Base-by-base conservation (phyloP, 1,140 invertebrate genomes). In the Drosophila neocordata region DNA sequence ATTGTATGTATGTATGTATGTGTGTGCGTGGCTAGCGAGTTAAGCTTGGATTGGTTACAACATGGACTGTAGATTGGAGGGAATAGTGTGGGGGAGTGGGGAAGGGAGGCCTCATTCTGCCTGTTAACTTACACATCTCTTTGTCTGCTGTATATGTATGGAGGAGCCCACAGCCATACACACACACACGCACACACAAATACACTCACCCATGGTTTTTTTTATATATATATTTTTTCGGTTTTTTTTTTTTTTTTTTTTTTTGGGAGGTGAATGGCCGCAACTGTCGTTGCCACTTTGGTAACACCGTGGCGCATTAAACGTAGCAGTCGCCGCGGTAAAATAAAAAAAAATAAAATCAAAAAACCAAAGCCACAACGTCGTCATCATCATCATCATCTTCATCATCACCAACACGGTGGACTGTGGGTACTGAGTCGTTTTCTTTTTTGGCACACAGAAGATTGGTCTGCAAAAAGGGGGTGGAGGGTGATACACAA, bases 201-300 rank as follows among this genome's bases (percentile, higher is more conserved):
- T 18, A 76, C 72, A 27, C 20, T 51, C 24, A 35, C 67, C 55
- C 18, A 64, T 73, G 81, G 63, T 66, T 78, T 61, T 69, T 44
- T 7, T 15, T 15, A 15, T 44, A 15, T 48, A 9, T 48, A 20
- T 41, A 12, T 35, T 35, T 34, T 34, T 34, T 34, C 9, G 4
- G 31, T 6, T 34, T 60, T 24, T 24, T 31, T 34, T 13, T 35
- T 35, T 41, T 68, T 76, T 69, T 69, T 62, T 58, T 80, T 80
- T 82, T 87, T 87, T 88, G 83, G 83, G 79, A 88, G 83, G 83
- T 88, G 84, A 88, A 88, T 83, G 83, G 79, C 84, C 83, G 83
- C 83, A 88, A 88, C 83, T 88, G 83, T 88, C 84, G 83, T 77
- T 85, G 82, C 82, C 82, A 85, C 82, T 87, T 87, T 87, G 82